phyloP scores from a whole-genome alignment of 2,888 invertebrate species.

The Atethmia centrago region DNA sequence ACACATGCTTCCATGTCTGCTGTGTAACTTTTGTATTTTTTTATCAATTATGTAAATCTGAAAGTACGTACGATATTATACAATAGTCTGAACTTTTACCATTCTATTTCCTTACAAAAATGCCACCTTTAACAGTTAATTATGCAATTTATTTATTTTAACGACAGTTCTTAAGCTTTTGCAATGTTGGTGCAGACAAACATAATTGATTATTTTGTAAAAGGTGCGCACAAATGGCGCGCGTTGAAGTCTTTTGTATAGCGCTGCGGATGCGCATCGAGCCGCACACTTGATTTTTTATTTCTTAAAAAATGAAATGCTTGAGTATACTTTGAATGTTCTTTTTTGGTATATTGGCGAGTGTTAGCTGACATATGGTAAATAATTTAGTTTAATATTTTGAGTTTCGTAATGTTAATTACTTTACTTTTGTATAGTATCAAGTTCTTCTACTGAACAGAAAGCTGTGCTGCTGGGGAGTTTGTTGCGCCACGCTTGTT shows the following conservation, averaged over 20 bases:
- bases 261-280: conserved; percentile 19
- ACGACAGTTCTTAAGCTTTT: background rate
- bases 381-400: too few species aligned
- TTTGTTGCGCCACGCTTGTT: too few species aligned
- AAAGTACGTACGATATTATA: conserved; percentile 4
- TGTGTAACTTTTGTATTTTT: background rate
- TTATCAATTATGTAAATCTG: conserved; percentile 20
- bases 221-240: conserved; percentile 24
- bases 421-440: too few species aligned
- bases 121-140: background rate
- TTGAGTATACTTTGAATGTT: too few species aligned
- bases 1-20: background rate
- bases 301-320: too few species aligned
- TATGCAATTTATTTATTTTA: background rate
- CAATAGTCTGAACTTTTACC: conserved; percentile 2
- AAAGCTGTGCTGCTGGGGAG: too few species aligned
- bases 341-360: too few species aligned
- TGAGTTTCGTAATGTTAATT: too few species aligned
- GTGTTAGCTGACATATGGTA: too few species aligned
- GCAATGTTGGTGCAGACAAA: background rate
- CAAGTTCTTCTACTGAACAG: too few species aligned
- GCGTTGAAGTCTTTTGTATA: conserved; percentile 75
- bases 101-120: conserved; percentile 1
- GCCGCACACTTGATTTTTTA: too few species aligned
- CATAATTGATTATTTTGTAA: conserved; percentile 1